Evolutionary conservation across 1,140 invertebrate species (phyloP).

Genomic region (Dendrolimus punctatus): DNA sequence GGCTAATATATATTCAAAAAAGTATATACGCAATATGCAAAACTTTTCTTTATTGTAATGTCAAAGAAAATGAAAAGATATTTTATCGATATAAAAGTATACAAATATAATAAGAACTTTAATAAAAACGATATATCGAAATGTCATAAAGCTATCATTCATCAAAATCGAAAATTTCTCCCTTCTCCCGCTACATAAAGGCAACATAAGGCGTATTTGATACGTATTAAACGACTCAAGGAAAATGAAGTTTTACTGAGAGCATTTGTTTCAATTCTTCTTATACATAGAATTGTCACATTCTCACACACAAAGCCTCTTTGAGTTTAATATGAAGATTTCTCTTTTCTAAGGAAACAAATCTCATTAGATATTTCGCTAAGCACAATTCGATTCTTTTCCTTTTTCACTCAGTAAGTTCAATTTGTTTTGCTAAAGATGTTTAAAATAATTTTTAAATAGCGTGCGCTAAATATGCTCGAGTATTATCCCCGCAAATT

Average conservation of each 20-base stretch:
- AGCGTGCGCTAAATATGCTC: too few relatives aligned
- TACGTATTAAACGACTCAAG: conserved; percentile 23
- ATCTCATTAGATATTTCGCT: conserved; percentile 7
- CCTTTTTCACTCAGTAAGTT: neutral
- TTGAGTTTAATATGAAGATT: conserved; percentile 6
- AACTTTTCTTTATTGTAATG: too few relatives aligned
- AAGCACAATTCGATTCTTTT: conserved; percentile 3
- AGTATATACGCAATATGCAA: too few relatives aligned
- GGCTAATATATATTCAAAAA: too few relatives aligned
- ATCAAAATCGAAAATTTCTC: neutral
- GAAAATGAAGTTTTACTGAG: conserved; percentile 19
- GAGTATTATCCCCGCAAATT: too few relatives aligned
- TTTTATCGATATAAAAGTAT: too few relatives aligned
- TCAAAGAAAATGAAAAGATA: too few relatives aligned
- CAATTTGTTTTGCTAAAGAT: neutral
- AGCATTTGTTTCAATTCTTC: conserved; percentile 20
- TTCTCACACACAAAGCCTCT: conserved; percentile 12
- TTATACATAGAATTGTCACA: conserved; percentile 17
- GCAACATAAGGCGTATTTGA: conserved; percentile 16
- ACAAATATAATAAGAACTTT: too few relatives aligned
- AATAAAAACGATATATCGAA: too few relatives aligned
- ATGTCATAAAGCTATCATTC: too few relatives aligned
- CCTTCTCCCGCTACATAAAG: neutral
- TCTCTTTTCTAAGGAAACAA: conserved; percentile 4
- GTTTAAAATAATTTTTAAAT: too few relatives aligned